phyloP scores from a whole-genome alignment of 2,888 invertebrate species.

The Agonopterix arenella region DNA sequence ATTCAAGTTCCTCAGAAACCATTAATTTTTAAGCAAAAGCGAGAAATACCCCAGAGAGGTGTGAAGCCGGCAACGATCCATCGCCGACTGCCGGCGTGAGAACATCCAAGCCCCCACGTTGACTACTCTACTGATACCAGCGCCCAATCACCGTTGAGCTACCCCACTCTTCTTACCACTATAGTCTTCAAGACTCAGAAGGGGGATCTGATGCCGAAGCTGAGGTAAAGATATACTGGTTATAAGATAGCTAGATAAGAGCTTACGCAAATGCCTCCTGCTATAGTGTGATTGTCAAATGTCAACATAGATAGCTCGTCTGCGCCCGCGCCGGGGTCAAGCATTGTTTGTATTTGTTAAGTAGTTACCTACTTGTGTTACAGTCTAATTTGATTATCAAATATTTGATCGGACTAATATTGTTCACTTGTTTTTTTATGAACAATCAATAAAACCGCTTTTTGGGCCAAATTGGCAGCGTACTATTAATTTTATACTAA shows the following conservation, averaged over 20 bases:
- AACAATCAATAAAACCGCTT: too few species aligned
- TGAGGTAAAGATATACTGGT: constrained; percentile 30
- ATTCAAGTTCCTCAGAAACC: not conserved
- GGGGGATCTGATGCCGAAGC: not conserved
- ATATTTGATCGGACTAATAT: not conserved
- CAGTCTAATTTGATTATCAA: not conserved
- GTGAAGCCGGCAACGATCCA: constrained; percentile 61
- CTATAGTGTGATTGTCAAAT: constrained; percentile 49
- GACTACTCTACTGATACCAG: constrained; percentile 49
- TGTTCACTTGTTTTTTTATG: not conserved
- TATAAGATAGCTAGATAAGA: constrained; percentile 33
- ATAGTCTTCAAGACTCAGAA: not conserved
- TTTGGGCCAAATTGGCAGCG: too few species aligned
- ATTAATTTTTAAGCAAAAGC: not conserved
- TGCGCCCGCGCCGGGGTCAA: constrained; percentile 48
- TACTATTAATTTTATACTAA: too few species aligned
- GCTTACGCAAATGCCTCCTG: constrained; percentile 70
- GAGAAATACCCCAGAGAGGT: constrained; percentile 29
- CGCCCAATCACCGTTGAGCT: constrained; percentile 31
- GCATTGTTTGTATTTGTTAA: constrained; percentile 36
- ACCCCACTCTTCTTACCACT: constrained; percentile 6
- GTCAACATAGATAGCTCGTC: constrained; percentile 62
- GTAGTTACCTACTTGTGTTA: constrained; percentile 12
- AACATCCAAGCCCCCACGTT: constrained; percentile 46
- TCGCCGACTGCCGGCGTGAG: constrained; percentile 52